These are phyloP conservation scores for Dione vanillae DNA, from an alignment of 2,888 invertebrate species.

Conservation along the genomic window DNA sequence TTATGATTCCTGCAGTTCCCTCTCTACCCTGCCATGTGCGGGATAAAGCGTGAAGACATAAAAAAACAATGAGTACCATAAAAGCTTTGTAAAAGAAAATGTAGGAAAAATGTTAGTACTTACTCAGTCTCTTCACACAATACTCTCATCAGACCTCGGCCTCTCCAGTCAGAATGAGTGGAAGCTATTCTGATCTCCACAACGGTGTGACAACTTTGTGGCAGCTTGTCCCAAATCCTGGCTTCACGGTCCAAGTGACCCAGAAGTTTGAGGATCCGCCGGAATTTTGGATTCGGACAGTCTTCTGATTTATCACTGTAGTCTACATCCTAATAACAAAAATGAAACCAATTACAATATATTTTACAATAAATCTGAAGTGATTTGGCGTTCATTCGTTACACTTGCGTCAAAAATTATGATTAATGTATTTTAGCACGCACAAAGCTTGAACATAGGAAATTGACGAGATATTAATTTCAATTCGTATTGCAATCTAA, in stretches of 20 bases:
- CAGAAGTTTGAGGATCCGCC: constrained; percentile 85
- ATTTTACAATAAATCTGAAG: too few species aligned
- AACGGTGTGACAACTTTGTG: constrained; percentile 77
- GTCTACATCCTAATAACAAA: constrained; percentile 64
- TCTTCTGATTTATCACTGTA: constrained; percentile 78
- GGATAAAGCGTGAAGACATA: too few species aligned
- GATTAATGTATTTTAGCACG: too few species aligned
- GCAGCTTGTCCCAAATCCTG: constrained; percentile 83
- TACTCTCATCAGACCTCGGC: constrained; percentile 87
- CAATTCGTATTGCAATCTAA: too few species aligned
- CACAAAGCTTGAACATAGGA: too few species aligned
- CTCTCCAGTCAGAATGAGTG: constrained; percentile 87
- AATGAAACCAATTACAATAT: background rate
- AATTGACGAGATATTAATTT: too few species aligned
- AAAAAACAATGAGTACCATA: too few species aligned
- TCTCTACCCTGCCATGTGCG: too few species aligned
- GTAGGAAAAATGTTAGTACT: constrained; percentile 58
- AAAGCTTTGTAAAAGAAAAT: too few species aligned
- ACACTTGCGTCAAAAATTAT: too few species aligned
- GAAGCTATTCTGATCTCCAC: constrained; percentile 87
- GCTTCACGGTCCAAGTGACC: constrained; percentile 83
- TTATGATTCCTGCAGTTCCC: too few species aligned
- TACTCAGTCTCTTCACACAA: constrained; percentile 87
- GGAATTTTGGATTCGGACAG: constrained; percentile 86
- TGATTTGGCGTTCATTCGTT: too few species aligned